Percentiles rank a stretch among this genome's conserved stretches.
These are phyloP conservation scores for Panagrolaimus sp. DNA, from an alignment of 1,140 invertebrate species.

Conservation along the genomic window DNA sequence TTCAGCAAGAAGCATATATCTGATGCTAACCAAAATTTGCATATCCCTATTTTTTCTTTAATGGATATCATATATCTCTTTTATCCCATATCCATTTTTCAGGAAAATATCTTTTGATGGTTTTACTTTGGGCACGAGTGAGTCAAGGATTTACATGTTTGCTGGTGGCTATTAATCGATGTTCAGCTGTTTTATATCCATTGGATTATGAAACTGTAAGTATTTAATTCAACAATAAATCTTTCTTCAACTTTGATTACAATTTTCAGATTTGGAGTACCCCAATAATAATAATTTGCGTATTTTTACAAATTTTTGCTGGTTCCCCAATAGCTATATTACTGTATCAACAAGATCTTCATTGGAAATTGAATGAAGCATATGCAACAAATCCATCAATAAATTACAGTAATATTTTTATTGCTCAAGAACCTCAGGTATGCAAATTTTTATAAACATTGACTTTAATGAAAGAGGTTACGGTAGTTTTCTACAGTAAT, in stretches of 20 bases:
- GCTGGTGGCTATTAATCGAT: slow-evolving; percentile 1
- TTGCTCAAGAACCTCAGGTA: slow-evolving; percentile 13
- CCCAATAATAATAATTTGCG: neutral
- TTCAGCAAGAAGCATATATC: too few relatives aligned
- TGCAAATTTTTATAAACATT: neutral
- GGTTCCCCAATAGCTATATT: neutral
- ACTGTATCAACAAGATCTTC: slow-evolving; percentile 1
- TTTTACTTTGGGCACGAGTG: neutral
- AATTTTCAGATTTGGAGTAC: neutral
- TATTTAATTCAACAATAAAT: neutral
- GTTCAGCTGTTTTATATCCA: slow-evolving; percentile 11
- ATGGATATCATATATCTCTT: too few relatives aligned
- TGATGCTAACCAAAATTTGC: neutral
- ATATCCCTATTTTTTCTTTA: too few relatives aligned
- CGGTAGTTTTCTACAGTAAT: too few relatives aligned
- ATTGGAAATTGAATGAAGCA: slow-evolving; percentile 13
- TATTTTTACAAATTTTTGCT: slow-evolving; percentile 7
- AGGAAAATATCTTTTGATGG: slow-evolving; percentile 9
- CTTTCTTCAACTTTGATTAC: neutral
- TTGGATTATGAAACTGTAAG: slow-evolving; percentile 14
- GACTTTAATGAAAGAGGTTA: neutral
- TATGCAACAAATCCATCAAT: neutral
- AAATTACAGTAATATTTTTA: slow-evolving; percentile 8
- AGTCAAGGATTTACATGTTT: slow-evolving; percentile 15
- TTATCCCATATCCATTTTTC: neutral